A percentile compares a stretch with the other conserved stretches of the same genome.
These are phyloP conservation scores for Psilopogon haemacephalus DNA, from an alignment of 2,113 vertebrate species.

Conservation along the genomic window DNA sequence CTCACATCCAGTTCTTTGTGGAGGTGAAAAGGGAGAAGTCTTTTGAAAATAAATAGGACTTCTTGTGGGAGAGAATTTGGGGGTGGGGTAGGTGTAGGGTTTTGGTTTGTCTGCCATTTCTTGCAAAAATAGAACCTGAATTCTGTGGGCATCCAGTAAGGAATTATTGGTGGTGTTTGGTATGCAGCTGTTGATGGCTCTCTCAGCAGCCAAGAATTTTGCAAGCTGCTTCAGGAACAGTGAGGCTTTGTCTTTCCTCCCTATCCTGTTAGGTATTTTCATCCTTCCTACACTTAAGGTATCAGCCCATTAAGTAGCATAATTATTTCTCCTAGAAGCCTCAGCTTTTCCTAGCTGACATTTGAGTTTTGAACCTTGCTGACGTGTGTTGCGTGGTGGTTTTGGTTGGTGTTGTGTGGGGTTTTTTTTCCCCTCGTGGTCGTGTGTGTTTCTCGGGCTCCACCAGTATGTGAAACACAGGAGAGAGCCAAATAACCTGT, in stretches of 20 bases:
- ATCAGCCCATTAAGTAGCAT: background rate
- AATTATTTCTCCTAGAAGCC: background rate
- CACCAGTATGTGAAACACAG: background rate
- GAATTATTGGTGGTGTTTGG: background rate
- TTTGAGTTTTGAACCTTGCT: background rate
- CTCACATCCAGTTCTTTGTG: background rate
- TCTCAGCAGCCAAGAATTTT: background rate
- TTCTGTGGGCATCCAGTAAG: background rate
- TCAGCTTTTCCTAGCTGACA: background rate
- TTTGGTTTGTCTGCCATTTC: background rate
- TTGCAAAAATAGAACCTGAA: background rate
- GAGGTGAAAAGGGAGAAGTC: background rate
- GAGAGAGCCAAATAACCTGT: background rate
- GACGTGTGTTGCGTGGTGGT: background rate
- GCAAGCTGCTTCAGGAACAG: background rate
- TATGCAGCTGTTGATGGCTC: background rate
- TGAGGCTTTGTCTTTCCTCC: constrained; percentile 12
- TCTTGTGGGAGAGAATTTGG: background rate
- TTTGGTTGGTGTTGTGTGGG: background rate
- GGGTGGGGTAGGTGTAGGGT: too few relatives aligned
- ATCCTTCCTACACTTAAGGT: background rate
- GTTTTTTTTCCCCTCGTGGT: background rate
- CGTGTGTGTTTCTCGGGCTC: background rate
- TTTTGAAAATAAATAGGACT: background rate
- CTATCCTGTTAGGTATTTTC: background rate